Conservation (phyloP, 1,140 invertebrate genomes). For the Brachionus angularis region DNA sequence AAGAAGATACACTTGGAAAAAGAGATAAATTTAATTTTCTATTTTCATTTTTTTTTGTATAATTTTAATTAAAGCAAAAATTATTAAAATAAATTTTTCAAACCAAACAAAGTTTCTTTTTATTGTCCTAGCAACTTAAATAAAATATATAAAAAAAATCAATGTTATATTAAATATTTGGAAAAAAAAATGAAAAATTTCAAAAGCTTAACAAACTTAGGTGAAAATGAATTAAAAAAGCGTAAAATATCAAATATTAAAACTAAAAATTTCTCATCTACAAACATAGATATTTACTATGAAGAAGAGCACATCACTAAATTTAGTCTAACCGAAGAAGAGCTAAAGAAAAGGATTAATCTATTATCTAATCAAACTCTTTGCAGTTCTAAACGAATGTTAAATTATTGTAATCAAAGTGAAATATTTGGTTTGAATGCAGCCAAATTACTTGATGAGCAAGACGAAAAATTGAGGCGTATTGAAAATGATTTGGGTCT, state of each 20-base stretch:
- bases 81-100: no score
- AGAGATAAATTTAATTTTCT: neutral
- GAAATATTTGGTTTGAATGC: constrained; percentile 16
- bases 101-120: no score
- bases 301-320: constrained; percentile 1
- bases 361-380: neutral
- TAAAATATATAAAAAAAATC: no score
- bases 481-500: neutral
- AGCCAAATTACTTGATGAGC: neutral
- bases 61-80: constrained; percentile 3
- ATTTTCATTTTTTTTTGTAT: neutral
- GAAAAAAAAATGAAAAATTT: no score
- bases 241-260: no score
- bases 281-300: no score
- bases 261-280: no score
- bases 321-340: constrained; percentile 10
- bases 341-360: neutral
- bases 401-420: constrained; percentile 18
- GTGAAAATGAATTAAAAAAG: no score
- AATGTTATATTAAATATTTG: no score
- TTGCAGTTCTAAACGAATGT: constrained; percentile 22
- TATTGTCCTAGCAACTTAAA: no score
- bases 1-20: constrained; percentile 80
- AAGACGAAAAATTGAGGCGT: constrained; percentile 6
- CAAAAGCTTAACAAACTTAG: no score